Base-by-base conservation (phyloP, 2,797 vertebrate species). In the Florisuga fusca region DNA sequence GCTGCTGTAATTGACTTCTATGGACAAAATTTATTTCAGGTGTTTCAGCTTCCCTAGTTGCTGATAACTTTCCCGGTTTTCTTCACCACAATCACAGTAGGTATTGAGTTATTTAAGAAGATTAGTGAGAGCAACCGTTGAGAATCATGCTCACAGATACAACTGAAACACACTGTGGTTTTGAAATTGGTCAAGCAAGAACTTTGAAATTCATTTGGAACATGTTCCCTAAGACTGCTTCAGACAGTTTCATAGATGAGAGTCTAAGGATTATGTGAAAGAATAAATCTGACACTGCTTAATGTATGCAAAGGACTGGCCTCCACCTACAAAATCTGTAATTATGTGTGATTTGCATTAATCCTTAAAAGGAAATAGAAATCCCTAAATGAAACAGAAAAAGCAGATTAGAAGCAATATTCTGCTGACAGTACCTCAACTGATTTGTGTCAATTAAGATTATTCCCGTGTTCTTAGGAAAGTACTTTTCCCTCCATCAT, bases 281-380 rank as follows among this genome's bases (percentile, higher is more conserved):
- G 41, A 92, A 66, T 43, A 69, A 76, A 69, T 91, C 80, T 82
- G 69, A 76, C 85, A 59, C 69, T 25, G 72, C 66, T 80, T 78
- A 72, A 59, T 29, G 46, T 36, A 69, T 62, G 72, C 29, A 63
- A 87, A 87, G 73, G 90, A 71, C 53, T 34, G 7, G 34, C 43
- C 77, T 90, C 87, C 83, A 71, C 78, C 84, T 64, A 43, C 62
- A 75, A 68, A 89, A 81, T 26, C 81, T 75, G 46, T 61, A 89
- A 89, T 73, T 68, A 66, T 10, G 54, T 33, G 43, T 1, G 51
- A 93, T 81, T 68, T 87, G 64, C 72, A 85, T 69, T 95, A 87
- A 94, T 75, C 82, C 84, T 83, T 29, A 11, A 57, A 57, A 87
- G 86, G 78, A 89, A 95, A 74, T 4, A 71, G 45, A 94, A 93